Base-by-base conservation (phyloP, 2,113 vertebrate genomes). In the Melanocharis versteri region DNA sequence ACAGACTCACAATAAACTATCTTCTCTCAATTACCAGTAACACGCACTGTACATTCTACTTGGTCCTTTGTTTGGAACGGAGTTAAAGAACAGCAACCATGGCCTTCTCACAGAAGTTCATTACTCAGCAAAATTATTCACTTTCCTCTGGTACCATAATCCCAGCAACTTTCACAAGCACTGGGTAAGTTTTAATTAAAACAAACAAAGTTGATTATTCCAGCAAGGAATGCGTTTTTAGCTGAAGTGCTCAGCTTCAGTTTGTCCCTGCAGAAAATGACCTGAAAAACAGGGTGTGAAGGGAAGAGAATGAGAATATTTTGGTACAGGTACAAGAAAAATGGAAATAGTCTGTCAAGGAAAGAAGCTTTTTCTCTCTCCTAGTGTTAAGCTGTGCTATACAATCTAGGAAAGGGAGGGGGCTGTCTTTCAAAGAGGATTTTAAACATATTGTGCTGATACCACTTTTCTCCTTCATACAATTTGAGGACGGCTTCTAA, bases 1-100 rank as follows among this genome's bases (percentile, higher is more conserved):
- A 98, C 98, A 98, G 98, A 98, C 92, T 98, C 96, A 88, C 89
- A 94, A 95, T 69, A 70, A 97, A 97, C 97, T 97, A 57, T 95
- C 94, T 97, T 95, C 94, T 97, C 97, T 98, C 98, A 97, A 94
- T 98, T 97, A 98, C 95, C 91, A 96, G 94, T 96, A 97, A 97
- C 13, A n/a, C 1, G 3, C 42, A 40, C 20, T 57, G 10, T 22
- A 73, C 2, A 2, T 45, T 88, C 68, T 53, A 45, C 50, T 77
- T 35, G 2, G 13, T 23, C 83, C 72, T 58, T 87, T 26, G 18
- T 75, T 90, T 45, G 77, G 56, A 81, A 19, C 30, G 2, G 13
- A 78, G 37, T 22, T 77, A 68, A 81, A 72, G 24, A 72, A n/a
- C 2, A 91, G 30, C 48, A 93, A 35, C 27, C 75, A n/a, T 12